Conservation (phyloP, 2,888 invertebrate genomes). For the Agonopterix subpropinquella region DNA sequence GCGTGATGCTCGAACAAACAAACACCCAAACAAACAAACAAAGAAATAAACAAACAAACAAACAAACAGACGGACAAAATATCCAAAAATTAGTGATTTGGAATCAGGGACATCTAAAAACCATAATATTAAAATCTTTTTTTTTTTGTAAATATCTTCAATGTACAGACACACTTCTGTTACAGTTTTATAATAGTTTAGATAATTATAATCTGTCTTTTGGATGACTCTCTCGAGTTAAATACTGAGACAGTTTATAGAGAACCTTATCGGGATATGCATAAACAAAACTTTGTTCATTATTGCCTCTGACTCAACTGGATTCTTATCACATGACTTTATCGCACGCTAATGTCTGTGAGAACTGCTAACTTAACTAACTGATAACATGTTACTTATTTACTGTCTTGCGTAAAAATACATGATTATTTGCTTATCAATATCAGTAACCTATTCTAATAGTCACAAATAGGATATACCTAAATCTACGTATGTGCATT, state of each 20-base stretch:
- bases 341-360: neutral
- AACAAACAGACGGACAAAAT: no score
- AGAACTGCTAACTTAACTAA: neutral
- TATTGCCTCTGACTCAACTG: neutral
- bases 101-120: no score
- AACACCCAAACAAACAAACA: no score
- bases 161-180: no score
- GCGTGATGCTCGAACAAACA: no score
- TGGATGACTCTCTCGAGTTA: neutral
- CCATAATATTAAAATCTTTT: no score
- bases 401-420: neutral
- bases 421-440: neutral
- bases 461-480: neutral
- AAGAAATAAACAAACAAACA: no score
- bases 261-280: no score
- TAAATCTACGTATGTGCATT: neutral
- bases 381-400: no score
- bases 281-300: neutral
- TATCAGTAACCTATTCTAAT: neutral
- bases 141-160: no score
- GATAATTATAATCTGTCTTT: neutral
- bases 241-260: neutral
- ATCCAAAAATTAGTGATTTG: no score
- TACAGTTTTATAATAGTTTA: no score
- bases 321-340: neutral